phyloP scores from a whole-genome alignment of 2,888 invertebrate genomes.

The Melanchra persicariae region DNA sequence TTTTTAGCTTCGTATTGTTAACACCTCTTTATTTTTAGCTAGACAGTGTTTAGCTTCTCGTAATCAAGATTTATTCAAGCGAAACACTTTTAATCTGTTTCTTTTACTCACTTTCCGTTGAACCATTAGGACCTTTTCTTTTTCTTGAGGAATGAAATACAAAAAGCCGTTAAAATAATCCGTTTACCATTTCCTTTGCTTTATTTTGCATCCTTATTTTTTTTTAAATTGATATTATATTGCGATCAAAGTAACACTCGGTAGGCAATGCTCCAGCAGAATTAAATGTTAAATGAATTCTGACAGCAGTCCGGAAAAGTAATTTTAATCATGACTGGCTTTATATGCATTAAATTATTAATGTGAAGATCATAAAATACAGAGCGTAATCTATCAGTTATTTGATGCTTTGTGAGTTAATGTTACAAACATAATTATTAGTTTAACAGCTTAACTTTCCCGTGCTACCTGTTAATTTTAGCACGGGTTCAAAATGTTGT shows the following conservation, averaged over 20 bases:
- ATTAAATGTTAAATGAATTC: slow-evolving; percentile 37
- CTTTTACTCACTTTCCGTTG: neutral
- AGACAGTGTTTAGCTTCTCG: neutral
- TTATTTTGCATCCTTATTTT: neutral
- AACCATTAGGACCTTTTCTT: slow-evolving; percentile 1
- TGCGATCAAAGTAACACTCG: slow-evolving; percentile 10
- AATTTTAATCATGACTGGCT: slow-evolving; percentile 29
- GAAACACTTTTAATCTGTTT: neutral
- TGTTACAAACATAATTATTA: neutral
- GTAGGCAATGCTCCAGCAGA: slow-evolving; percentile 12
- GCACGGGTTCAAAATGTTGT: neutral
- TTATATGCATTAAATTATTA: slow-evolving; percentile 21
- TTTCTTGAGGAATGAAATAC: slow-evolving; percentile 8
- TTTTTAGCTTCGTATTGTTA: no score
- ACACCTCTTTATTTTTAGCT: no score
- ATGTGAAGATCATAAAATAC: slow-evolving; percentile 14
- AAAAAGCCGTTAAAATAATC: slow-evolving; percentile 10
- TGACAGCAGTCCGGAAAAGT: slow-evolving; percentile 28
- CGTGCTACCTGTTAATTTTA: no score
- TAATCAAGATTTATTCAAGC: neutral
- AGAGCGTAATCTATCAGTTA: slow-evolving; percentile 15
- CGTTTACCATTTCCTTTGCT: neutral
- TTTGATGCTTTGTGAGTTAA: neutral
- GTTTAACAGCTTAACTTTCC: neutral
- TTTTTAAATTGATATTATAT: slow-evolving; percentile 3